A percentile compares a stretch with the other conserved stretches of the same genome.
phyloP scores from a whole-genome alignment of 1,140 invertebrate genomes.

The Phocides pigmalion region DNA sequence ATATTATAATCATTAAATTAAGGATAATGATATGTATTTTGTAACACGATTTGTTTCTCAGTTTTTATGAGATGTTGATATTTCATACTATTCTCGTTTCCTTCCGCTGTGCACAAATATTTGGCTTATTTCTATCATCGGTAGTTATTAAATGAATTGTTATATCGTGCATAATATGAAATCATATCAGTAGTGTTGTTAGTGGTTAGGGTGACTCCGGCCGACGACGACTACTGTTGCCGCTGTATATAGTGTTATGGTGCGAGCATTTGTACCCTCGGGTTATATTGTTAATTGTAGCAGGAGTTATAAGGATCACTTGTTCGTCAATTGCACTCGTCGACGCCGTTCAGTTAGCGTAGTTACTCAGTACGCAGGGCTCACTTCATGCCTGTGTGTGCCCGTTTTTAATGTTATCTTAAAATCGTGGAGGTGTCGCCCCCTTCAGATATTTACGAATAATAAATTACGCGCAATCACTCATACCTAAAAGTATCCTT shows the following conservation, averaged over 20 bases:
- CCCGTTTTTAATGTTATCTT: slow-evolving; percentile 36
- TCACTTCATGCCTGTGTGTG: slow-evolving; percentile 30
- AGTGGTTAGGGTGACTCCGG: slow-evolving; percentile 23
- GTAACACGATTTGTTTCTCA: slow-evolving; percentile 78
- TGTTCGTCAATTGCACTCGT: slow-evolving; percentile 82
- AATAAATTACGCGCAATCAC: too few species aligned
- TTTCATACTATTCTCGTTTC: slow-evolving; percentile 65
- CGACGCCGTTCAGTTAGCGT: slow-evolving; percentile 71
- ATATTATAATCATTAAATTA: slow-evolving; percentile 79
- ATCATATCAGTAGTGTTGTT: slow-evolving; percentile 61
- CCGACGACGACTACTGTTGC: slow-evolving; percentile 11
- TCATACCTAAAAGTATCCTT: too few species aligned
- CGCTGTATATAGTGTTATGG: slow-evolving; percentile 65
- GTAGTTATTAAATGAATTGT: slow-evolving; percentile 60
- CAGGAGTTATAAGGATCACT: slow-evolving; percentile 79
- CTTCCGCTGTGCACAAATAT: slow-evolving; percentile 79
- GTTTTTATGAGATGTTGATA: slow-evolving; percentile 77
- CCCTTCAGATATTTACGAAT: background rate
- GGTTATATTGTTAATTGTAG: slow-evolving; percentile 77
- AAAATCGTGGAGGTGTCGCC: slow-evolving; percentile 46
- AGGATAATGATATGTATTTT: slow-evolving; percentile 80
- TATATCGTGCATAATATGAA: slow-evolving; percentile 72
- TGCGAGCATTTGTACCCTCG: slow-evolving; percentile 61
- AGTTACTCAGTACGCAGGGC: slow-evolving; percentile 54
- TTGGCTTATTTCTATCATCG: slow-evolving; percentile 60